Conservation (phyloP, 1,140 invertebrate species). For the Neodiprion virginianus region DNA sequence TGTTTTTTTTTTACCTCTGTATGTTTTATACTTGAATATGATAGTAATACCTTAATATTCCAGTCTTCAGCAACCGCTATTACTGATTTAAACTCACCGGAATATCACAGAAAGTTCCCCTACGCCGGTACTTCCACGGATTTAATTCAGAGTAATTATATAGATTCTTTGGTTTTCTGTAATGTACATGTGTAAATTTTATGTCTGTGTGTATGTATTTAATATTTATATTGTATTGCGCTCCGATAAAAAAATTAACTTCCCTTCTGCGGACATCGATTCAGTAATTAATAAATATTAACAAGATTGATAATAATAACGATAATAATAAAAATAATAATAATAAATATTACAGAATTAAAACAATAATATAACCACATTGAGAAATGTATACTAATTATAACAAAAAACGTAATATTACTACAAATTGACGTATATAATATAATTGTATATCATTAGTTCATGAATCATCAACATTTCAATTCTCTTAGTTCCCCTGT, state of each 20-base stretch:
- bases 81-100: no score
- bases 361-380: constrained; percentile 27
- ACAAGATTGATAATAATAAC: constrained; percentile 7
- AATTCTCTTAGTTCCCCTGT: constrained; percentile 41
- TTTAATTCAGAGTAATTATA: no score
- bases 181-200: no score
- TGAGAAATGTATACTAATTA: constrained; percentile 21
- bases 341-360: constrained; percentile 19
- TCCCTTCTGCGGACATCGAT: constrained; percentile 1
- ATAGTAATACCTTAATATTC: no score
- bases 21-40: no score
- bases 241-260: not conserved
- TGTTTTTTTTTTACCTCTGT: no score
- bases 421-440: constrained; percentile 22
- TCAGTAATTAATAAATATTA: constrained; percentile 5
- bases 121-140: no score
- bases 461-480: constrained; percentile 37
- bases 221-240: no score
- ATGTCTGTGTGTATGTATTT: no score
- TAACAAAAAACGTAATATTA: constrained; percentile 32
- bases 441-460: constrained; percentile 34
- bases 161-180: no score
- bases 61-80: no score
- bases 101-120: no score
- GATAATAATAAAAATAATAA: constrained; percentile 4